phyloP scores from a whole-genome alignment of 2,113 vertebrate species.

The Puntigrus tetrazona region DNA sequence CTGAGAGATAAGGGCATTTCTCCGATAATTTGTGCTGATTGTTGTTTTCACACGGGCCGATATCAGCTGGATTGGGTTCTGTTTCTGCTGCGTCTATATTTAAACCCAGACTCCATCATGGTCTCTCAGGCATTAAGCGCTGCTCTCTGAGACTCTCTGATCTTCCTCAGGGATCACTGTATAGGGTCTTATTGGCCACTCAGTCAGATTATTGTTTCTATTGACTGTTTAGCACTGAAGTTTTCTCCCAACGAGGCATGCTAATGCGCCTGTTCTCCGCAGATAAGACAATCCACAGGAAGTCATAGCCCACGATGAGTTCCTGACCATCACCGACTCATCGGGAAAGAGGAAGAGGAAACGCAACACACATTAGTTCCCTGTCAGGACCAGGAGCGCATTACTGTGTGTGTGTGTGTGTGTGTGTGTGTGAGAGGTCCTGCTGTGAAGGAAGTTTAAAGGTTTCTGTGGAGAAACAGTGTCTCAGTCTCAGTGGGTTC shows the following conservation, averaged over 20 bases:
- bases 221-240: not conserved
- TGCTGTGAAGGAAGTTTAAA: not conserved
- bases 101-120: constrained; percentile 3
- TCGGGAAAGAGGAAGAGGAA: constrained; percentile 64
- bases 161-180: not conserved
- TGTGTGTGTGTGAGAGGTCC: not conserved
- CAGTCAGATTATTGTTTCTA: not conserved
- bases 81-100: constrained; percentile 26
- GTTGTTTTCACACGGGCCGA: constrained; percentile 27
- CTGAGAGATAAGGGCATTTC: constrained; percentile 41
- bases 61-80: not conserved
- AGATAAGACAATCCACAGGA: constrained; percentile 85
- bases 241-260: not conserved
- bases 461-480: not conserved
- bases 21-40: constrained; percentile 15
- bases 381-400: constrained; percentile 38
- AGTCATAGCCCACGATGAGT: constrained; percentile 81
- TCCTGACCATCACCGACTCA: constrained; percentile 57
- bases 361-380: constrained; percentile 31
- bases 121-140: not conserved
- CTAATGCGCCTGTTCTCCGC: constrained; percentile 65
- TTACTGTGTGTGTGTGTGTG: constrained; percentile 67
- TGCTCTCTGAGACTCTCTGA: not conserved
- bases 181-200: not conserved
- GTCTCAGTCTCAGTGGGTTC: not conserved